Evolutionary conservation across 2,888 invertebrate species (phyloP).

Genomic region (Agrotis clavis): DNA sequence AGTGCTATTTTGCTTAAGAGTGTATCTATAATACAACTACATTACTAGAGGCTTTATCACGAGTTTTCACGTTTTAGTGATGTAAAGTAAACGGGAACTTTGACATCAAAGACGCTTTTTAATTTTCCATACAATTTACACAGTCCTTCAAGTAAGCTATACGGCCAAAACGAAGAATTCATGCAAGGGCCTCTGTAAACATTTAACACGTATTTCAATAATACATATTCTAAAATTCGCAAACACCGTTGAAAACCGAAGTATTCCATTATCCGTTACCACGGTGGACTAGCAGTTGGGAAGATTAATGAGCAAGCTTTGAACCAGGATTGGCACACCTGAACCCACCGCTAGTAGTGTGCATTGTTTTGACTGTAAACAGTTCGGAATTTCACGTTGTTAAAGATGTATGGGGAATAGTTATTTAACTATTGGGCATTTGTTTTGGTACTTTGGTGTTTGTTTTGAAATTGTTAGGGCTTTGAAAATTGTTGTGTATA

Average conservation of each 20-base stretch:
- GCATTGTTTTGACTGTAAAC: slow-evolving; percentile 66
- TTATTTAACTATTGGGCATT: slow-evolving; percentile 43
- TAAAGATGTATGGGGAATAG: slow-evolving; percentile 49
- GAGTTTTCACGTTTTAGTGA: too few species aligned
- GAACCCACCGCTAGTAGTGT: slow-evolving; percentile 68
- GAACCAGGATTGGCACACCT: slow-evolving; percentile 75
- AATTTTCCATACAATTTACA: too few species aligned
- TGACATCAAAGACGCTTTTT: too few species aligned
- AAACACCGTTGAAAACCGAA: slow-evolving; percentile 47
- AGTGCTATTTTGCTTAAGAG: too few species aligned
- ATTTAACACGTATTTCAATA: slow-evolving; percentile 15
- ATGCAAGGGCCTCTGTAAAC: too few species aligned
- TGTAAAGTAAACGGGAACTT: too few species aligned
- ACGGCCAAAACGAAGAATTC: too few species aligned
- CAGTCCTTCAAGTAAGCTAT: too few species aligned
- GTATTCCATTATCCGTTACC: slow-evolving; percentile 61
- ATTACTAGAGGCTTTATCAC: too few species aligned
- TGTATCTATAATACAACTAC: too few species aligned
- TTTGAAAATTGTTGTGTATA: too few species aligned
- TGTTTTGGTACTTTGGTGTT: slow-evolving; percentile 10
- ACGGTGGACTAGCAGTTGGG: slow-evolving; percentile 63
- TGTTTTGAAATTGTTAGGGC: slow-evolving; percentile 17
- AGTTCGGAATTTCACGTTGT: slow-evolving; percentile 52
- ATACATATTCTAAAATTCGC: slow-evolving; percentile 43
- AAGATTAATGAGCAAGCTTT: slow-evolving; percentile 85